Evolutionary conservation across 2,113 vertebrate species (phyloP).

Genomic region (Rhagologus leucostigma): DNA sequence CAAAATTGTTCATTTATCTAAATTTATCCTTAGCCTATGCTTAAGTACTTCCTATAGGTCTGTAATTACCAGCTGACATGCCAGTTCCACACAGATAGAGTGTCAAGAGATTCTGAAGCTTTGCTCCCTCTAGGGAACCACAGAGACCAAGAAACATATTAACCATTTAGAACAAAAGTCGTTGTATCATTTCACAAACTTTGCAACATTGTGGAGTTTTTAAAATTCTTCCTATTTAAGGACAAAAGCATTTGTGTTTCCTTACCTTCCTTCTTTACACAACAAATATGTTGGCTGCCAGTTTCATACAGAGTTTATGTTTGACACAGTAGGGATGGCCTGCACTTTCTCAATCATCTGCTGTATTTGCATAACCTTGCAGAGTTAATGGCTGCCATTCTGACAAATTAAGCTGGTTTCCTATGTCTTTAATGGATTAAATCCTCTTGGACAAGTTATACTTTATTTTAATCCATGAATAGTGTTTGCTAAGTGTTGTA

Average conservation of each 20-base stretch:
- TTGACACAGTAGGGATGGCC: slow-evolving; percentile 66
- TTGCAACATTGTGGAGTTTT: not conserved
- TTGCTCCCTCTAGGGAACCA: not conserved
- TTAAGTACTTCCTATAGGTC: slow-evolving; percentile 9
- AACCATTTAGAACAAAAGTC: not conserved
- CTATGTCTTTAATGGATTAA: slow-evolving; percentile 71
- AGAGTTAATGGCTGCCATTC: slow-evolving; percentile 68
- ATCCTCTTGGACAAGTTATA: slow-evolving; percentile 53
- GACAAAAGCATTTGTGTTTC: slow-evolving; percentile 41
- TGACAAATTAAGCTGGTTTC: slow-evolving; percentile 74
- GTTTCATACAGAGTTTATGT: slow-evolving; percentile 56
- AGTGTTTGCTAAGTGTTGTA: slow-evolving; percentile 42
- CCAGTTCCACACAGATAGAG: not conserved
- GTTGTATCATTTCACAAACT: not conserved
- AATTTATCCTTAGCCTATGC: not conserved
- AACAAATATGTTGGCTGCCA: slow-evolving; percentile 70
- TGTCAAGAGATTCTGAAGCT: not conserved
- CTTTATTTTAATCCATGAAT: slow-evolving; percentile 50
- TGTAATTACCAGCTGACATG: slow-evolving; percentile 12
- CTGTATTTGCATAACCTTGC: slow-evolving; percentile 75
- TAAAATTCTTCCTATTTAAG: not conserved
- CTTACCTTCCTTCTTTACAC: slow-evolving; percentile 49
- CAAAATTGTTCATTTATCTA: slow-evolving; percentile 6
- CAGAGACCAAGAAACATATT: not conserved
- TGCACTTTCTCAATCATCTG: slow-evolving; percentile 72